Evolutionary conservation across 2,888 invertebrate genomes (phyloP).

Genomic region (Pemphredon lugubris): DNA sequence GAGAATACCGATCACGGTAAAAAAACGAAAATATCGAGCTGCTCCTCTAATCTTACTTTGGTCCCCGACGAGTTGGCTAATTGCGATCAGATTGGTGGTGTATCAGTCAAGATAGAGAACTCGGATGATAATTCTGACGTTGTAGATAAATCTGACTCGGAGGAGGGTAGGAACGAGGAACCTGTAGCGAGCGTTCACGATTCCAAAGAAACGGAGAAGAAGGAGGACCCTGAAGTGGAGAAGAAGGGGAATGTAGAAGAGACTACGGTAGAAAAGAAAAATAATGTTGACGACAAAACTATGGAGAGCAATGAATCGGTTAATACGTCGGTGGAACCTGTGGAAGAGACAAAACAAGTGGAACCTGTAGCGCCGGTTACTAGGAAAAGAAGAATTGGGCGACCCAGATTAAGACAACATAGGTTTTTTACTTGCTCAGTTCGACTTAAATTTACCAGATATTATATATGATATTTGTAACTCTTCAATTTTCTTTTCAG

Average conservation of each 20-base stretch:
- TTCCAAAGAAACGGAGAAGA: constrained; percentile 36
- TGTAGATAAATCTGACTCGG: constrained; percentile 83
- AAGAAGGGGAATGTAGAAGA: constrained; percentile 20
- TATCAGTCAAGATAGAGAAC: constrained; percentile 79
- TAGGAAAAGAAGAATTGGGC: constrained; percentile 71
- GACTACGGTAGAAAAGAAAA: constrained; percentile 35
- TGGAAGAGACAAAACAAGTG: constrained; percentile 39
- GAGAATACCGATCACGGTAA: constrained; percentile 79
- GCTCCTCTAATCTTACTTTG: constrained; percentile 75
- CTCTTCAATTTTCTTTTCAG: constrained; percentile 60
- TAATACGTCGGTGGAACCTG: constrained; percentile 11
- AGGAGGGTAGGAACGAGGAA: constrained; percentile 78
- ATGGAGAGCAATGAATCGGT: constrained; percentile 31
- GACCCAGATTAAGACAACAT: constrained; percentile 69
- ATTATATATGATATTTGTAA: constrained; percentile 38
- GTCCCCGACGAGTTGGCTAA: constrained; percentile 77
- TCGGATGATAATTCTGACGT: constrained; percentile 74
- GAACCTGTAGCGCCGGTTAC: constrained; percentile 59
- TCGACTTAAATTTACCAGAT: constrained; percentile 25
- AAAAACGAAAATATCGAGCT: constrained; percentile 79
- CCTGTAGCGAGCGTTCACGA: constrained; percentile 26
- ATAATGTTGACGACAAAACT: constrained; percentile 39
- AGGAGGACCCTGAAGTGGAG: constrained; percentile 13
- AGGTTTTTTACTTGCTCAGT: constrained; percentile 65
- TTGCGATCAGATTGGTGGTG: constrained; percentile 78